These are phyloP conservation scores for Pampus argenteus DNA, from an alignment of 2,797 vertebrate genomes.

Conservation along the genomic window DNA sequence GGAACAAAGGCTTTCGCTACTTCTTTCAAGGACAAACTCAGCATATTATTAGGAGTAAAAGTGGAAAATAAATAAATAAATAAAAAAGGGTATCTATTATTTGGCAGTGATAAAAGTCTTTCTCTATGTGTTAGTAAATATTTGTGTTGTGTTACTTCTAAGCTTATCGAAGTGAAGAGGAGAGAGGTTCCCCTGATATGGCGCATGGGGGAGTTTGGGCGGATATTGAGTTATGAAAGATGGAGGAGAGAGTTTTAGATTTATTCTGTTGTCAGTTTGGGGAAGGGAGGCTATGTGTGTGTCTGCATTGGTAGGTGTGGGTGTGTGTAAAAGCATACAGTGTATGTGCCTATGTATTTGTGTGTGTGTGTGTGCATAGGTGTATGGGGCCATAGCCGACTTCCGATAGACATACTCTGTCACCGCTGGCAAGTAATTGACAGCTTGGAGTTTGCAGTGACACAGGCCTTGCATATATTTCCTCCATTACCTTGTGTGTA, in stretches of 20 bases:
- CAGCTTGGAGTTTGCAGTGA: conserved; percentile 80
- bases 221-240: conserved; percentile 72
- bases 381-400: conserved; percentile 69
- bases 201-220: conserved; percentile 53
- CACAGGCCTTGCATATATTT: conserved; percentile 82
- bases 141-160: conserved; percentile 53
- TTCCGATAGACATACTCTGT: conserved; percentile 79
- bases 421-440: conserved; percentile 81
- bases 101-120: conserved; percentile 16
- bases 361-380: conserved; percentile 22
- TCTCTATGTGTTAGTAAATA: conserved; percentile 41
- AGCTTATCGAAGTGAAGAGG: conserved; percentile 58
- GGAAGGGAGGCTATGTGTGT: conserved; percentile 30
- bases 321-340: not conserved
- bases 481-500: conserved; percentile 71
- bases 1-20: not conserved
- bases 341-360: conserved; percentile 1
- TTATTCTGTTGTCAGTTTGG: conserved; percentile 77
- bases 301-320: conserved; percentile 1
- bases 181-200: conserved; percentile 54
- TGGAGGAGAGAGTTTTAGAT: conserved; percentile 68
- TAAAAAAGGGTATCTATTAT: not conserved
- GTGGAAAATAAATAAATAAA: not conserved
- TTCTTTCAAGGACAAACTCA: conserved; percentile 18
- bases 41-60: conserved; percentile 12